Percentiles rank a stretch among this genome's conserved stretches.
phyloP scores from a whole-genome alignment of 1,140 invertebrate genomes.

The Lordiphosa mommai region DNA sequence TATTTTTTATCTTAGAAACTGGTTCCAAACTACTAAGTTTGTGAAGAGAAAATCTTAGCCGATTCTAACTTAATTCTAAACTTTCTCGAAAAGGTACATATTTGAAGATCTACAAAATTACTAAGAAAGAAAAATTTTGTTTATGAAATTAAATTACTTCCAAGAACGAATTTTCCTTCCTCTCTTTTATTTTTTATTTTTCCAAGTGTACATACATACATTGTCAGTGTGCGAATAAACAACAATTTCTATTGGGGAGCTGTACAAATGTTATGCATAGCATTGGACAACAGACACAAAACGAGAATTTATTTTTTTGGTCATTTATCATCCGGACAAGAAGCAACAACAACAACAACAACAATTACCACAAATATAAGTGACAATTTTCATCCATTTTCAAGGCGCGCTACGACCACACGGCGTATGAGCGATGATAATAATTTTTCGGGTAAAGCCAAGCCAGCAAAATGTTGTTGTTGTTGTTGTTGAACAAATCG shows the following conservation, averaged over 20 bases:
- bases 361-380: constrained; percentile 11
- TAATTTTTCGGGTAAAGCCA: constrained; percentile 1
- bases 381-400: constrained; percentile 8
- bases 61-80: too few relatives aligned
- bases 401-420: neutral
- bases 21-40: too few relatives aligned
- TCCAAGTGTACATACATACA: neutral
- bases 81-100: too few relatives aligned
- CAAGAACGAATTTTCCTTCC: too few relatives aligned
- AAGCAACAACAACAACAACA: constrained; percentile 5
- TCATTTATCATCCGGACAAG: constrained; percentile 12
- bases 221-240: constrained; percentile 1
- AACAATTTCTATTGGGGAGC: constrained; percentile 7
- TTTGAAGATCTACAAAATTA: too few relatives aligned
- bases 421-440: constrained; percentile 2
- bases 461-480: neutral
- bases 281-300: constrained; percentile 6
- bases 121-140: too few relatives aligned
- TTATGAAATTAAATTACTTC: too few relatives aligned
- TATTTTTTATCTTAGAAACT: too few relatives aligned
- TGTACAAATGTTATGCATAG: constrained; percentile 13
- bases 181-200: too few relatives aligned
- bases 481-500: constrained; percentile 6
- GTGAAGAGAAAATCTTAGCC: too few relatives aligned
- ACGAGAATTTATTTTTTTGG: constrained; percentile 10